Percentiles rank a stretch among this genome's conserved stretches.
Evolutionary conservation across 1,140 invertebrate genomes (phyloP).

Genomic region (Metaphire vulgaris): DNA sequence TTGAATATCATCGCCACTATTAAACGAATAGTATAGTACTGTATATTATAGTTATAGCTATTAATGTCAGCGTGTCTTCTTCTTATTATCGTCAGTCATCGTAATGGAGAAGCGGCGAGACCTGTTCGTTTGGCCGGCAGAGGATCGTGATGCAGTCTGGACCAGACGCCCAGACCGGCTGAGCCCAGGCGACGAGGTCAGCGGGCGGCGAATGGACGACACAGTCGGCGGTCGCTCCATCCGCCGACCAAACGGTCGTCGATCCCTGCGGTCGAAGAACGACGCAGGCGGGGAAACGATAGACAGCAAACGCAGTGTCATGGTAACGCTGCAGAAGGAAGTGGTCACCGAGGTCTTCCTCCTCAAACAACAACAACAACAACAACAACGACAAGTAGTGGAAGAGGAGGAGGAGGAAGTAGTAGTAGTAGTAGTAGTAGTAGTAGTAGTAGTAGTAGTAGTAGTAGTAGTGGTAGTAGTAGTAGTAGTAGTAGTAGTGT

Average conservation of each 20-base stretch:
- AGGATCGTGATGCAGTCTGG: conserved; percentile 51
- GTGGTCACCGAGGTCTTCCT: conserved; percentile 47
- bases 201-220: conserved; percentile 45
- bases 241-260: conserved; percentile 47
- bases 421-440: too few relatives aligned
- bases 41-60: too few relatives aligned
- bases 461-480: too few relatives aligned
- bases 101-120: too few relatives aligned
- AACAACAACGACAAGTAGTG: not conserved
- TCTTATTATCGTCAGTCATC: too few relatives aligned
- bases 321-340: conserved; percentile 50
- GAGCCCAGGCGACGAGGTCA: conserved; percentile 49
- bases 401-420: too few relatives aligned
- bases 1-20: too few relatives aligned
- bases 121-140: conserved; percentile 50
- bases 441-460: too few relatives aligned
- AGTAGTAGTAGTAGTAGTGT: too few relatives aligned
- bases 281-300: conserved; percentile 44
- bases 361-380: conserved; percentile 32
- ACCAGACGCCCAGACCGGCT: conserved; percentile 49
- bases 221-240: conserved; percentile 34
- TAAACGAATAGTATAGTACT: too few relatives aligned
- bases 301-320: conserved; percentile 49
- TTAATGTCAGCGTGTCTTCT: too few relatives aligned
- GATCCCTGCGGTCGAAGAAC: conserved; percentile 41